Conservation (phyloP, 2,797 vertebrate genomes). For the Anisognathus igniventris region DNA sequence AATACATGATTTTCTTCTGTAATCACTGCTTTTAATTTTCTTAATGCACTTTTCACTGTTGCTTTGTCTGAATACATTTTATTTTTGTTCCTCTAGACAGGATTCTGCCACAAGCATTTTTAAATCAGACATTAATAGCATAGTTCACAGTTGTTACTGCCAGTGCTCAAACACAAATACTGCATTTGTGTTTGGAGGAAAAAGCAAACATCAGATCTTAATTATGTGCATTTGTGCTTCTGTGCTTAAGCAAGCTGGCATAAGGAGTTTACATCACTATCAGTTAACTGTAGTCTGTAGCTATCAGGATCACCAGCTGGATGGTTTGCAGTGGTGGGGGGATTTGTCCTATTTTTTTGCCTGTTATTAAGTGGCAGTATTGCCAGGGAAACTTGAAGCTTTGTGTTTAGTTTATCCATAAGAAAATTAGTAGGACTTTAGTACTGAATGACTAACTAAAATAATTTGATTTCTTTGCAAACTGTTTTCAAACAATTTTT, state of each 20-base stretch:
- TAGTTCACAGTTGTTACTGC: constrained; percentile 72
- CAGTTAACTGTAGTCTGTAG: constrained; percentile 61
- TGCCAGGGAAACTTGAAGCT: constrained; percentile 43
- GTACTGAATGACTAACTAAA: background rate
- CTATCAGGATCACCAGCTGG: constrained; percentile 43
- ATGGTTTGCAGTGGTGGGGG: constrained; percentile 32
- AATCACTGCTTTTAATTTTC: constrained; percentile 58
- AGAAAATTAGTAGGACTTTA: background rate
- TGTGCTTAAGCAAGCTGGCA: constrained; percentile 68
- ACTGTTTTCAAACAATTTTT: background rate
- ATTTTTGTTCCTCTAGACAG: constrained; percentile 68
- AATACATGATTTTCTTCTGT: constrained; percentile 32
- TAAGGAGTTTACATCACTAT: constrained; percentile 66
- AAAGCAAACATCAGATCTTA: constrained; percentile 75
- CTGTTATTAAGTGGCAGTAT: constrained; percentile 22
- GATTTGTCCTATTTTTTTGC: background rate
- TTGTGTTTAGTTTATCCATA: constrained; percentile 11
- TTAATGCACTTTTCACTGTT: constrained; percentile 61
- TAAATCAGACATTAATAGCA: constrained; percentile 73
- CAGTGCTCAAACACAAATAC: constrained; percentile 70
- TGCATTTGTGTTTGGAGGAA: constrained; percentile 67
- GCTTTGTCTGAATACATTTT: constrained; percentile 73
- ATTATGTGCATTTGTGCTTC: constrained; percentile 70
- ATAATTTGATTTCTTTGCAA: background rate
- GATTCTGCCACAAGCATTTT: constrained; percentile 73